Evolutionary conservation across 2,888 invertebrate genomes (phyloP), one percentile per base, ranked within the genome.

Genomic region (Gortyna flavago): DNA sequence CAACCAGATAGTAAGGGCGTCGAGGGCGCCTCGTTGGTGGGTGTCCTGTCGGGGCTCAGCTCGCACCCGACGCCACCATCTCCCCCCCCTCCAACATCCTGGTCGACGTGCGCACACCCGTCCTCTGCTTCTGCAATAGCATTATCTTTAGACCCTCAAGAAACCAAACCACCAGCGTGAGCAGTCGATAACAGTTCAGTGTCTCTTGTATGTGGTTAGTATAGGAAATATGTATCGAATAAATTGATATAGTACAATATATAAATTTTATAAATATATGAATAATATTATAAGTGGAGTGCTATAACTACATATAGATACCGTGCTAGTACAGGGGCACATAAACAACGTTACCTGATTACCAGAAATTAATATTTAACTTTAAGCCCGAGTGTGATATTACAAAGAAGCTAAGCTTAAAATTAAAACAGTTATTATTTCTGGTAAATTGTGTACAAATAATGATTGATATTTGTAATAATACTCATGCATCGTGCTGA

Each of bases 21-120:
- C 95, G 92, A 96, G 90, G 96, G 96, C 89, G 87, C 93, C 90
- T 96, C 96, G 96, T 97, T 97, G 96, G 96, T 97, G 89, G 97
- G 97, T 64, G 97, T 97, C 95, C 95, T 90, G 90, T 97, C 96
- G 88, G 95, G 96, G 93, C 95, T 96, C 96, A 95, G 95, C 85
- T 95, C 96, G 92, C 87, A 93, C 93, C 91, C 94, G 95, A 84
- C 96, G 94, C 93, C 96, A 95, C 95, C 96, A 95, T 78, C 92
- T 90, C 66, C 92, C 90, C 83, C 94, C 94, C 84, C 94, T 90
- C 93, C 95, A 94, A 75, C 94, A 93, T 68, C 90, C 92, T 87
- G 90, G 92, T 90, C 95, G 94, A 90, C 95, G 95, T 90, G 93
- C 95, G 93, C 96, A 95, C 94, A 95, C 95, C 93, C 95, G 93